phyloP scores from a whole-genome alignment of 2,888 invertebrate species.

The Ceriagrion tenellum region DNA sequence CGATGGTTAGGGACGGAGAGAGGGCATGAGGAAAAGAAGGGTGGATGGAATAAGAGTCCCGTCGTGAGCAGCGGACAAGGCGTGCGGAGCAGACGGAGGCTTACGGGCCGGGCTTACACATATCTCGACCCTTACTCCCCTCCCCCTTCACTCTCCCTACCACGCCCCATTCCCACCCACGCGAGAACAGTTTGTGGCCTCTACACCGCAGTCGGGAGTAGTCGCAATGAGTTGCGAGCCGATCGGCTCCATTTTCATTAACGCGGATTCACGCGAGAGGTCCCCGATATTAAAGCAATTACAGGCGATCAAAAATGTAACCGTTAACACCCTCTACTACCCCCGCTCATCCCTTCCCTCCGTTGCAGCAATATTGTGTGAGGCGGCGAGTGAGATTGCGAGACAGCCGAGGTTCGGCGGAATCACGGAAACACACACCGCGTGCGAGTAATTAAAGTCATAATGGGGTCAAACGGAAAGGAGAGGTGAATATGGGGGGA shows the following conservation, averaged over 20 bases:
- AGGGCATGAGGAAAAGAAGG: neutral
- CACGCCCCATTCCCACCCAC: neutral
- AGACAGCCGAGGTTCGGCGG: neutral
- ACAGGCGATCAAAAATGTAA: constrained; percentile 37
- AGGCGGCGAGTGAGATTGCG: constrained; percentile 19
- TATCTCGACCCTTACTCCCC: neutral
- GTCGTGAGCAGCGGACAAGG: neutral
- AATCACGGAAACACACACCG: neutral
- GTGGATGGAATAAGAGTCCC: neutral
- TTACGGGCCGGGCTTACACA: neutral
- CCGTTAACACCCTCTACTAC: neutral
- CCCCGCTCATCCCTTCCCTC: no score
- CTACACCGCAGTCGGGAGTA: constrained; percentile 11
- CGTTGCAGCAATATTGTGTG: neutral
- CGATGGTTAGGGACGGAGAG: no score
- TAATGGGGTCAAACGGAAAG: neutral
- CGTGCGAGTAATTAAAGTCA: constrained; percentile 15
- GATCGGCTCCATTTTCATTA: constrained; percentile 59
- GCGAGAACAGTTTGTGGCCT: constrained; percentile 54
- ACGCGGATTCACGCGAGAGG: constrained; percentile 29
- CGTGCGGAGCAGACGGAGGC: neutral
- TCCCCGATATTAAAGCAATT: constrained; percentile 58
- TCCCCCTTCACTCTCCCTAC: no score
- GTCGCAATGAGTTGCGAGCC: constrained; percentile 48
- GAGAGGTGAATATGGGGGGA: neutral